A percentile compares a stretch with the other conserved stretches of the same genome.
Conservation (phyloP, 2,888 invertebrate genomes). For the Aporophyla nigra region DNA sequence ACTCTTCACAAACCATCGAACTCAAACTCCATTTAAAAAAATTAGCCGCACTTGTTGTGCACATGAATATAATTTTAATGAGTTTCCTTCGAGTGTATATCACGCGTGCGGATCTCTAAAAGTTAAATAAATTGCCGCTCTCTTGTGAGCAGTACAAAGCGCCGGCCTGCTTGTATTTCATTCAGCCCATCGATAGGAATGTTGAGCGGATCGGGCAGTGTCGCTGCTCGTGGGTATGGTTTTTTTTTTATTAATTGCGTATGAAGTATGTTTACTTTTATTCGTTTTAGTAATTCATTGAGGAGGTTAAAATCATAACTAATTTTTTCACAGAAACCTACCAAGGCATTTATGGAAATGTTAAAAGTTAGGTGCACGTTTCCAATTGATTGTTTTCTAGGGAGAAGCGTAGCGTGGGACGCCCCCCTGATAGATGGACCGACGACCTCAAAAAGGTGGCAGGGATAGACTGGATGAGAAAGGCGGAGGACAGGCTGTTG, state of each 20-base stretch:
- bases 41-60: conserved; percentile 19
- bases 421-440: no score
- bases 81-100: conserved; percentile 61
- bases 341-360: no score
- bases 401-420: no score
- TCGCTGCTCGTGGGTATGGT: conserved; percentile 30
- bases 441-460: no score
- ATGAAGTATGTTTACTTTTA: not conserved
- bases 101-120: conserved; percentile 69
- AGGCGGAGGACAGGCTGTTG: no score
- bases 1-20: conserved; percentile 1
- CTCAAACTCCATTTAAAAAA: conserved; percentile 12
- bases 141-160: conserved; percentile 71
- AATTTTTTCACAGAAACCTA: no score
- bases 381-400: no score
- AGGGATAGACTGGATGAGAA: no score
- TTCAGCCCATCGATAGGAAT: conserved; percentile 78
- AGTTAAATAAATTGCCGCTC: conserved; percentile 76
- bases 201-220: conserved; percentile 48
- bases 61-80: conserved; percentile 60
- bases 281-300: not conserved
- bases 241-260: not conserved
- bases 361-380: no score
- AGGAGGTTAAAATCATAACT: not conserved
- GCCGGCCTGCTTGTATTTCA: conserved; percentile 78